Base-by-base conservation (phyloP, 2,888 invertebrate species). In the Melieria crassipennis region DNA sequence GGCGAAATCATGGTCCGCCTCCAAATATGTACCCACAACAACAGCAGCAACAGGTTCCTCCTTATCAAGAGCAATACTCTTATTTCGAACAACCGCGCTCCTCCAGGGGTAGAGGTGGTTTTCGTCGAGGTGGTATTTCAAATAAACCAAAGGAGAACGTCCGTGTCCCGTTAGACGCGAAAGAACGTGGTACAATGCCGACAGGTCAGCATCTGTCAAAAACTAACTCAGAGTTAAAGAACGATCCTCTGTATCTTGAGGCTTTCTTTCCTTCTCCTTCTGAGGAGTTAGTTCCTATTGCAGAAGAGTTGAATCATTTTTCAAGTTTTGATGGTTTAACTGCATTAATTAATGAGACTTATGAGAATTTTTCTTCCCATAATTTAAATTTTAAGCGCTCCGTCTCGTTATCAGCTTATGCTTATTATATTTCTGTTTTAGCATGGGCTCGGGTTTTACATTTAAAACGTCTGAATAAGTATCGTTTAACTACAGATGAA, bases 301-400 rank as follows among this genome's bases (percentile, higher is more conserved):
- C 70, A 4, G 73, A 73, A 46, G 73, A 71, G 13, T 9, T 70
- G 0, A 67, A 71, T 16, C 70, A 71, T 62, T 70, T 46, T 48
- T 5, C 65, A 1, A 68, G 68, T 55, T 65, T 65, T 9, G 46
- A 65, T 46, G 65, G 65, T 46, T 65, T 65, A 16, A 56, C 56
- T 7, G 10, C 65, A 5, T 16, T 56, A 13, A 47, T 65, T 7
- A 70, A 70, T 47, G 65, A 70, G n/a, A 16, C 55, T 5, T 65
- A 70, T 64, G 65, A 65, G 13, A 65, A 47, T 46, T 70, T 70
- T 62, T 56, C 46, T 3, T 13, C 65, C 0, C 56, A 65, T 46
- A 65, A 10, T 30, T 16, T 69, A 42, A 69, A 69, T 63, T 69
- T 69, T 63, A 69, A 69, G 5, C 61, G 69, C 11, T 62, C 48